phyloP scores from a whole-genome alignment of 30 jellyfish, hydroid and myxozoan genomes.

The Cassiopea andromeda region DNA sequence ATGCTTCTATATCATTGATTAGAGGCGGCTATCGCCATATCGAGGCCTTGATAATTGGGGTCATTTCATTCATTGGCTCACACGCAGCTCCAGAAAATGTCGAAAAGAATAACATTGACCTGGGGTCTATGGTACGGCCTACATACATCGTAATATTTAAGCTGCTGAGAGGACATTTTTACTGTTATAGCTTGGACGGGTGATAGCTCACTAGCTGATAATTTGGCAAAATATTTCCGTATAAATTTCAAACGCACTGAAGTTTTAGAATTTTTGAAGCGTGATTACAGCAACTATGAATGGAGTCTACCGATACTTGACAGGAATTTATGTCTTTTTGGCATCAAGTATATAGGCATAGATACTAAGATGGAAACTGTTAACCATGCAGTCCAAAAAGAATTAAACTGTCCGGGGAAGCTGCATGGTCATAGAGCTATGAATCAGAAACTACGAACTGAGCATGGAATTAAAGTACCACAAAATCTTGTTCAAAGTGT shows the following conservation, averaged over 20 bases:
- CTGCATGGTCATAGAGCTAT: slow-evolving; percentile 55
- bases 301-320: slow-evolving; percentile 66
- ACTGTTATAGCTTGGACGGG: slow-evolving; percentile 8
- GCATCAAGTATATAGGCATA: slow-evolving; percentile 2
- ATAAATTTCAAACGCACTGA: slow-evolving; percentile 13
- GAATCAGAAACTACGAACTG: slow-evolving; percentile 24
- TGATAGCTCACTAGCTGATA: slow-evolving; percentile 13
- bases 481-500: slow-evolving; percentile 35
- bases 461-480: slow-evolving; percentile 47
- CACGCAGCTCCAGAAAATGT: too few species aligned
- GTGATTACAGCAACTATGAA: slow-evolving; percentile 33
- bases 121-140: too few species aligned
- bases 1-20: too few species aligned
- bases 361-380: slow-evolving; percentile 1
- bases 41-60: too few species aligned
- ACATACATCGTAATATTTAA: too few species aligned
- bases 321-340: slow-evolving; percentile 39
- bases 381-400: slow-evolving; percentile 44
- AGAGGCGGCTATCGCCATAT: too few species aligned
- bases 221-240: background rate
- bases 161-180: too few species aligned
- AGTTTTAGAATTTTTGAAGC: slow-evolving; percentile 11
- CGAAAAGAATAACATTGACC: too few species aligned
- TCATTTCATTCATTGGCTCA: too few species aligned
- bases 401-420: slow-evolving; percentile 41